Base-by-base conservation (phyloP, 2,888 invertebrate genomes). In the Agrochola circellaris region DNA sequence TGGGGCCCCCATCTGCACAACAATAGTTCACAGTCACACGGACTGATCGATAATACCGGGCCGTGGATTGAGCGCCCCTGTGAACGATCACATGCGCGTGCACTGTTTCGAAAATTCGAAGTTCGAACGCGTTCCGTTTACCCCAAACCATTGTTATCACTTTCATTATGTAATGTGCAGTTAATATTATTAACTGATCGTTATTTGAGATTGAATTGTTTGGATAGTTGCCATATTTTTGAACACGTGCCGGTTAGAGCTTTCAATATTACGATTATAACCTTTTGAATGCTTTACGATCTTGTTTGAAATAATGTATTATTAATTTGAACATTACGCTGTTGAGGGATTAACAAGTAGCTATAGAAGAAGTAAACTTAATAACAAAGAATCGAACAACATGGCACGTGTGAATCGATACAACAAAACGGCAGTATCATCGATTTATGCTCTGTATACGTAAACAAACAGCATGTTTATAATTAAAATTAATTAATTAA, bases 11-110 rank as follows among this genome's bases (percentile, higher is more conserved):
- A 91, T 92, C 90, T 91, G 88, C 90, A 91, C 90, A 93, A 96
- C 95, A 96, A 96, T 95, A 96, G 95, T 95, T 95, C 95, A 94
- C 94, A 95, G 95, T 95, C 95, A 94, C 94, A 95, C 92, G 90
- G 91, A 93, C 92, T 92, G 96, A 96, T 96, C 96, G 92, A 96
- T 96, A 95, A 87, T 85, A 88, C 72, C 45, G 45, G 65, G 65
- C 54, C 54, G 58, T 89, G 88, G 76, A 88, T 86, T 73, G 82
- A 86, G 75, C 75, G 68, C 82, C 74, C 82, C 73, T 85, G 71
- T 82, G 78, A 69, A 78, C 78, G 77, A 81, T 85, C 82, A 71
- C 34, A 85, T 91, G 91, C 91, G 91, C 90, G 79, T 90, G 90
- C 90, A 89, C 89, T 89, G 88, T 88, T 89, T 23, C 34, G 26